These are phyloP conservation scores for Habroteleia sp. DNA, from an alignment of 2,888 invertebrate species.

Conservation along the genomic window DNA sequence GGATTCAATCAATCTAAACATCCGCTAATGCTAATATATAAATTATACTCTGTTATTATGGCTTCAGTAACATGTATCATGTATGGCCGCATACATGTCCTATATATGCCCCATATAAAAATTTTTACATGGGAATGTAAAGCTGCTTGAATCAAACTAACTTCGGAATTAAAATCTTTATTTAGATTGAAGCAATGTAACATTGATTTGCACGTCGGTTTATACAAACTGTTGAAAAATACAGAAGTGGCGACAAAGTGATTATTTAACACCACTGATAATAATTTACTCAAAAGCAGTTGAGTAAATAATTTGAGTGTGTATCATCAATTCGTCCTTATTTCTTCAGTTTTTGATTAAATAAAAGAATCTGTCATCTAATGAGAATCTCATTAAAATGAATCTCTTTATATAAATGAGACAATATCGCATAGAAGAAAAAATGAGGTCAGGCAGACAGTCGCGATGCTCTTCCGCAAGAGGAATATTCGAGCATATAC, in stretches of 20 bases:
- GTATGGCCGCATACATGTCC: too few species aligned
- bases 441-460: conserved; percentile 63
- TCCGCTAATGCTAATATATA: too few species aligned
- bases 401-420: conserved; percentile 59
- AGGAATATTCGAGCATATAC: conserved; percentile 66
- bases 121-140: too few species aligned
- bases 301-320: conserved; percentile 28
- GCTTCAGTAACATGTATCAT: too few species aligned
- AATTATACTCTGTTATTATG: too few species aligned
- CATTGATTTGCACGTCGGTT: too few species aligned
- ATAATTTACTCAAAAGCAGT: conserved; percentile 22
- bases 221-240: too few species aligned
- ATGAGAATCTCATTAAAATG: conserved; percentile 62
- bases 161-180: too few species aligned
- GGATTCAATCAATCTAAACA: too few species aligned
- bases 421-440: conserved; percentile 56
- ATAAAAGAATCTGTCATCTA: conserved; percentile 40
- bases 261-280: conserved; percentile 23
- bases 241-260: conserved; percentile 20
- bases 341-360: conserved; percentile 12
- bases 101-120: too few species aligned
- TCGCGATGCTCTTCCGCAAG: conserved; percentile 44
- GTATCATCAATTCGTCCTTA: conserved; percentile 15
- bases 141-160: too few species aligned
- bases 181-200: too few species aligned